Base-by-base conservation (phyloP, 2,113 vertebrate genomes). In the Lethenteron camtschaticum region DNA sequence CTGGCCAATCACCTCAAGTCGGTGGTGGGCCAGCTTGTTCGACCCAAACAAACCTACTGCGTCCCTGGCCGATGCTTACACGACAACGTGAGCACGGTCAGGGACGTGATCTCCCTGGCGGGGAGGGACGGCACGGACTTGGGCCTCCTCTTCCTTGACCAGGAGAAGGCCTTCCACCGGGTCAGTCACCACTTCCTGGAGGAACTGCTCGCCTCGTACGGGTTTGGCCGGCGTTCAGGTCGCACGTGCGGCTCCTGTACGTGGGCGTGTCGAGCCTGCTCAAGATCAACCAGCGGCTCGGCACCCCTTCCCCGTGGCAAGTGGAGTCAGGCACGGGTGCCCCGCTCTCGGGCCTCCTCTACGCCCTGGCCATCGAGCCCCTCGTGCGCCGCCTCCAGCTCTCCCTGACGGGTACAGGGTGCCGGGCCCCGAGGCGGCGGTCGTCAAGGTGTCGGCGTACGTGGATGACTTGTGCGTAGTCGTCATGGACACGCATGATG, bases 241-340 rank as follows among this genome's bases (percentile, higher is more conserved):
- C 9, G 5, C 16, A n/a, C 4, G 57, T 56, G 56, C 9, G 14
- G 13, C 55, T 70, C 56, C 55, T 70, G 8, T 70, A 70, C 55
- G 4, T 8, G 16, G 20, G 57, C 8, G 55, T 56, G 56, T 69
- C 18, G 20, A 69, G 68, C 56, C 12, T 69, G 56, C 14, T 70
- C 10, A 70, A 70, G 18, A 56, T 70, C 69, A 70, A 70, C 16
- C n/a, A 56, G 14, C n/a, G 69, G 12, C 55, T 70, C 9, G 16
- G 69, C 11, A 3, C 12, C 10, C 20, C 16, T 70, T 70, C 11
- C 18, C 69, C 12, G 10, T 70, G 11, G 55, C 9, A 9, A 70
- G 69, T 9, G 69, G 69, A 70, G 20, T 24, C 41, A 41, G 41
- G 5, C 41, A 41, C 3, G 41, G 5, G 41, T 41, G 5, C 41